A percentile compares a stretch with the other conserved stretches of the same genome.
phyloP scores from a whole-genome alignment of 2,113 vertebrate genomes.

The Cynoglossus semilaevis region DNA sequence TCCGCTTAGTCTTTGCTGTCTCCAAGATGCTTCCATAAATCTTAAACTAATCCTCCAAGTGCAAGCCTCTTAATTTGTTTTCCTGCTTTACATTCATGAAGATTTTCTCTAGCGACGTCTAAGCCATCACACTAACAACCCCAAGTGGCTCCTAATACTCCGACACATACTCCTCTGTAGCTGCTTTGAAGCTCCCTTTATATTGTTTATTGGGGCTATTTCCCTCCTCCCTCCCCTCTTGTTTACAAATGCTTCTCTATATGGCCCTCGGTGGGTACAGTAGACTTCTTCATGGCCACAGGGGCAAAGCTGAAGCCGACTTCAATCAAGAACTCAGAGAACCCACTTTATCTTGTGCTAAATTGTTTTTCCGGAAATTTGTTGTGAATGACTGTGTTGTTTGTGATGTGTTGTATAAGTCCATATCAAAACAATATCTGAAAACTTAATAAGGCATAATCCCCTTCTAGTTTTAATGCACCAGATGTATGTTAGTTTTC shows the following conservation, averaged over 20 bases:
- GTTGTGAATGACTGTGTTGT: constrained; percentile 25
- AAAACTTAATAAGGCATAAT: too few species aligned
- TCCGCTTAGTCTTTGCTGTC: constrained; percentile 14
- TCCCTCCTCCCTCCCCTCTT: constrained; percentile 30
- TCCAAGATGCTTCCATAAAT: constrained; percentile 50
- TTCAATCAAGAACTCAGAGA: constrained; percentile 63
- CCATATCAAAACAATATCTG: constrained; percentile 13
- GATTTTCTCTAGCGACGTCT: constrained; percentile 70
- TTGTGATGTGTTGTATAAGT: constrained; percentile 33
- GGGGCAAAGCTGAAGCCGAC: constrained; percentile 55
- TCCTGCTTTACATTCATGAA: constrained; percentile 55
- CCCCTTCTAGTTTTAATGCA: too few species aligned
- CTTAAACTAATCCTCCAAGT: constrained; percentile 71
- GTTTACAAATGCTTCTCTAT: constrained; percentile 57
- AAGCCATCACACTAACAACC: constrained; percentile 67
- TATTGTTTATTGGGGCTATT: constrained; percentile 48
- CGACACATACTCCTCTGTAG: constrained; percentile 51
- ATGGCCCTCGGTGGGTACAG: constrained; percentile 25
- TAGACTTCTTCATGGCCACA: constrained; percentile 50
- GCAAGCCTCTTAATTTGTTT: constrained; percentile 72
- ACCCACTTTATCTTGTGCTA: constrained; percentile 59
- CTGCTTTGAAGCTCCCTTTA: constrained; percentile 58
- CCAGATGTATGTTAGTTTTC: constrained; percentile 8
- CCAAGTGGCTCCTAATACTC: constrained; percentile 67
- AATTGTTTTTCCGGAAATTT: constrained; percentile 39